phyloP scores from a whole-genome alignment of 2,888 invertebrate species.

The Iselma pallidipennis region DNA sequence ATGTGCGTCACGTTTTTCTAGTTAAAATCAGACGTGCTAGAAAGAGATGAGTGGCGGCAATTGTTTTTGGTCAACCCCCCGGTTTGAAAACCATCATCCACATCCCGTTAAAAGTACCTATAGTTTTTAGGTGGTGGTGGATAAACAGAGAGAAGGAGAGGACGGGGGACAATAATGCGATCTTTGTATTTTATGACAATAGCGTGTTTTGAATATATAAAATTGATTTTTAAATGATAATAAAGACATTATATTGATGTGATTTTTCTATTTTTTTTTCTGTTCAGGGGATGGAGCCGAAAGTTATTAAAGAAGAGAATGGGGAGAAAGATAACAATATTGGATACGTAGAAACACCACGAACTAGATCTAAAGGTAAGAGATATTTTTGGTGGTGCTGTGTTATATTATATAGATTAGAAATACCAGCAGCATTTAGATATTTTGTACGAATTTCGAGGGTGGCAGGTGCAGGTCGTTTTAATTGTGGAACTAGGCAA shows the following conservation, averaged over 20 bases:
- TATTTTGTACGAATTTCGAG: not conserved
- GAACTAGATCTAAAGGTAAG: conserved; percentile 49
- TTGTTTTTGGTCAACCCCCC: conserved; percentile 3
- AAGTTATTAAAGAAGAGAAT: conserved; percentile 64
- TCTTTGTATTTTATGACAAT: conserved; percentile 54
- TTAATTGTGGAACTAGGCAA: not conserved
- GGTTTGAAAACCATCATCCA: not conserved
- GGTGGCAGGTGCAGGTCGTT: not conserved
- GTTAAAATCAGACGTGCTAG: conserved; percentile 40
- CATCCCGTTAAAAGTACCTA: not conserved
- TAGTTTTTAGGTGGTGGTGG: too few species aligned
- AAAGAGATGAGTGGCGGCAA: conserved; percentile 15
- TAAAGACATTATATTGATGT: conserved; percentile 27
- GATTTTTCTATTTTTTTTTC: conserved; percentile 11
- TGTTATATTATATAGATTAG: not conserved
- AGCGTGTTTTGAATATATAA: conserved; percentile 52
- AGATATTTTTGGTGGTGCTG: not conserved
- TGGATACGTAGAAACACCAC: conserved; percentile 43
- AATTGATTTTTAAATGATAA: conserved; percentile 41
- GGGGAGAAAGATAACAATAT: conserved; percentile 58
- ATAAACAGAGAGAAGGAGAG: too few species aligned
- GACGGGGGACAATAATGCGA: conserved; percentile 34
- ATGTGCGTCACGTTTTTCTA: conserved; percentile 56
- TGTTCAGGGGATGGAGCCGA: conserved; percentile 63
- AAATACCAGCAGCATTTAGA: not conserved